Percentiles rank a stretch among this genome's conserved stretches.
Evolutionary conservation across 2,797 vertebrate species (phyloP).

Genomic region (Petrocephalus sullivani): DNA sequence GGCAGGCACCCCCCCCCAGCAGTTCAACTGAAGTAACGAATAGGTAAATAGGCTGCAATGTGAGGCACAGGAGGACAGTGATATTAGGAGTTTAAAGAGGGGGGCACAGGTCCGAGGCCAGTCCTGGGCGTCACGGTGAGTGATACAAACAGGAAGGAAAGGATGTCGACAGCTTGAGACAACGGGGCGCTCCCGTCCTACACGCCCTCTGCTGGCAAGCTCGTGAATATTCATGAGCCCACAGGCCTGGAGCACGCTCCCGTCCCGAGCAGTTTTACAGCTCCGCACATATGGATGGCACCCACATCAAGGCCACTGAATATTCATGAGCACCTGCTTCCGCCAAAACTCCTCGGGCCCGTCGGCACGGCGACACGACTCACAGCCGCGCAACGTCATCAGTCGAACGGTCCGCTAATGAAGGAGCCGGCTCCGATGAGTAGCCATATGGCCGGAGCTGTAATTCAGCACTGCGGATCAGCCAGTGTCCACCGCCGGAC

Average conservation of each 20-base stretch:
- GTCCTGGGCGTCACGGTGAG: background rate
- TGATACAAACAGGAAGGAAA: background rate
- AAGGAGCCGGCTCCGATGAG: slow-evolving; percentile 1
- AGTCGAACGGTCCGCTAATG: slow-evolving; percentile 12
- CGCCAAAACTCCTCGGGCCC: slow-evolving; percentile 3
- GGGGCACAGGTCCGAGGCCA: background rate
- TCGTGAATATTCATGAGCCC: slow-evolving; percentile 14
- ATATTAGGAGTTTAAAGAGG: background rate
- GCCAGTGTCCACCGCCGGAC: background rate
- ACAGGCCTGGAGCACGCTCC: background rate
- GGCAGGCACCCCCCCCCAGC: background rate
- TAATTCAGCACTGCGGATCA: background rate
- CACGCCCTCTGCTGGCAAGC: background rate
- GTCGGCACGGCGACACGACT: background rate
- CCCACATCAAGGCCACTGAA: slow-evolving; percentile 12
- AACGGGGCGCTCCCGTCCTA: background rate
- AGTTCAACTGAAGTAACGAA: background rate
- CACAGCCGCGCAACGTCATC: background rate
- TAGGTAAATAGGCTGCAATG: background rate
- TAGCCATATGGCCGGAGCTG: slow-evolving; percentile 5
- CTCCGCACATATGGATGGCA: slow-evolving; percentile 13
- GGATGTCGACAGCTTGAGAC: background rate
- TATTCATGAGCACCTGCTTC: slow-evolving; percentile 22
- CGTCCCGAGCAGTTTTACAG: slow-evolving; percentile 2
- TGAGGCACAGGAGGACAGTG: background rate